Evolutionary conservation across 2,888 invertebrate species (phyloP).

Genomic region (Cremastobaeus sp.): DNA sequence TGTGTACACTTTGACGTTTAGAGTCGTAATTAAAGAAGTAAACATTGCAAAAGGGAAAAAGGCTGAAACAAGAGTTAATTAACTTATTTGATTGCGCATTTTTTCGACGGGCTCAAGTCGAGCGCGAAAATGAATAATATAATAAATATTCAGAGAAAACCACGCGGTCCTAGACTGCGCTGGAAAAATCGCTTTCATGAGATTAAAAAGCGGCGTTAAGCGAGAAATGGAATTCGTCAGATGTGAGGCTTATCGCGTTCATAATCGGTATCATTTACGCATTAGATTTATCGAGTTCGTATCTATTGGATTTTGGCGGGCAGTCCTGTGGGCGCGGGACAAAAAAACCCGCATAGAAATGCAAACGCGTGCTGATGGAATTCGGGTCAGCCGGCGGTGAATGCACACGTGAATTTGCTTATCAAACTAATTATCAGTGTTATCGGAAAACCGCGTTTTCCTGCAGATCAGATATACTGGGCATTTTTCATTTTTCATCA

Average conservation of each 20-base stretch:
- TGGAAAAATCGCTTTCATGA: neutral
- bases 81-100: neutral
- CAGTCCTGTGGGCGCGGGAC: constrained; percentile 19
- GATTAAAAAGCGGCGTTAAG: neutral
- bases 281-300: constrained; percentile 62
- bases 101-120: neutral
- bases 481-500: constrained; percentile 61
- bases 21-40: constrained; percentile 20
- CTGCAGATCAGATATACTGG: constrained; percentile 46
- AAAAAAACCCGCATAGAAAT: constrained; percentile 40
- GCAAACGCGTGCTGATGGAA: constrained; percentile 46
- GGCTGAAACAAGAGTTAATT: neutral
- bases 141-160: no score
- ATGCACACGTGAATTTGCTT: constrained; percentile 57
- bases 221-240: constrained; percentile 27
- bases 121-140: no score
- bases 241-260: constrained; percentile 44
- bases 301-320: constrained; percentile 58
- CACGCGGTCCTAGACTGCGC: neutral
- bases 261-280: constrained; percentile 62
- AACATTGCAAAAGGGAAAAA: constrained; percentile 7
- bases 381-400: constrained; percentile 46
- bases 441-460: constrained; percentile 49
- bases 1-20: constrained; percentile 8
- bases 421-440: constrained; percentile 58